Evolutionary conservation across 2,113 vertebrate species (phyloP), one percentile per base, ranked within the genome.

Genomic region (Abramis brama): DNA sequence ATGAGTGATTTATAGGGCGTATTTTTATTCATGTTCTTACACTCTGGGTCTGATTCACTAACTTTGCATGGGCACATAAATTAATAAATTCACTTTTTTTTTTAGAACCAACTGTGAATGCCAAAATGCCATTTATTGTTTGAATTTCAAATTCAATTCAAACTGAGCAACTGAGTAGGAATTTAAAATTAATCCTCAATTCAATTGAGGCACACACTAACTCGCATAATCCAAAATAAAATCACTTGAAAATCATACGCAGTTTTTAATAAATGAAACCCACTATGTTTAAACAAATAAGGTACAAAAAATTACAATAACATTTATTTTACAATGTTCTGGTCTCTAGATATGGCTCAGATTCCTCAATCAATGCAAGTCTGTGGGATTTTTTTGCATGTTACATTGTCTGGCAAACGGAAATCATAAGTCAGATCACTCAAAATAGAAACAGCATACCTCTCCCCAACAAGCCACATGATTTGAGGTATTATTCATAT

Each of bases 401-500:
- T 75, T 50, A 25, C 71, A 50, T 75, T 75, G 71, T 75, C 43
- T 50, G 73, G 43, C 73, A 75, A 75, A 3, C 3, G 0, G 13
- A 75, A 75, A 50, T 50, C 73, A 75, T 27, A 17, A 50, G 43
- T 27, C 43, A 15, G 23, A 47, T 75, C 12, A 25, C 6, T 75
- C 43, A 50, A 75, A 75, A 75, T 47, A 50, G 71, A 4, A 75
- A 75, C 71, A 27, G n/a, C 73, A 75, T 12, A 75, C 43, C 43
- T 75, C 43, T 75, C 23, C 73, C 43, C n/a, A 75, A 50, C 6
- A 27, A 50, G 73, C 73, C 43, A 75, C 73, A 75, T 75, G 23
- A 75, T 45, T 75, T 50, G n/a, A 75, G 71, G 8, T 47, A 74
- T 47, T 15, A 74, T 75, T 75, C 43, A 75, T 75, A 47, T 45